Conservation (phyloP, 23 tunicate species). For the Trididemnum clinides region DNA sequence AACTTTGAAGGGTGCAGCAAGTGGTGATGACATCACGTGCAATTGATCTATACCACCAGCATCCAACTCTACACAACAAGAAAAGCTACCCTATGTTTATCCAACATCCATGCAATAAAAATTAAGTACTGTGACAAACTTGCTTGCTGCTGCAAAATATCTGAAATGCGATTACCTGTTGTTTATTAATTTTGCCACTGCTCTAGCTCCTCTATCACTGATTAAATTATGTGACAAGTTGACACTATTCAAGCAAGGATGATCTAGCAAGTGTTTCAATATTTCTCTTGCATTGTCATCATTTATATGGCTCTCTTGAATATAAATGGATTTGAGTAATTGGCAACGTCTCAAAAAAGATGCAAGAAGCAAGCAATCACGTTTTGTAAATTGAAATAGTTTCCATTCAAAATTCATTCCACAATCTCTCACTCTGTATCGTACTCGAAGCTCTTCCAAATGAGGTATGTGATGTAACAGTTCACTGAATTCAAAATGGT, state of each 20-base stretch:
- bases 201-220: conserved; percentile 90
- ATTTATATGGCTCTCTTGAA: conserved; percentile 88
- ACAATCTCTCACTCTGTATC: conserved; percentile 78
- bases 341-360: conserved; percentile 57
- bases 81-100: too few relatives aligned
- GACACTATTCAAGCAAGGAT: conserved; percentile 63
- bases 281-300: conserved; percentile 73
- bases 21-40: too few relatives aligned
- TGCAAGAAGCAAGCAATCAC: conserved; percentile 86
- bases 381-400: conserved; percentile 82
- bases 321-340: conserved; percentile 46
- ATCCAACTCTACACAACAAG: too few relatives aligned
- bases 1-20: too few relatives aligned
- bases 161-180: too few relatives aligned
- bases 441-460: conserved; percentile 73
- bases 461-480: conserved; percentile 59
- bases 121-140: too few relatives aligned
- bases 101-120: too few relatives aligned
- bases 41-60: too few relatives aligned
- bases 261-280: conserved; percentile 75
- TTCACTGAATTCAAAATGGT: conserved; percentile 82
- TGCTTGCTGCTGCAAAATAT: too few relatives aligned
- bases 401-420: conserved; percentile 99
- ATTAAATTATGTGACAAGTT: conserved; percentile 89
- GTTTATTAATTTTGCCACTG: conserved; percentile 87